A percentile compares a stretch with the other conserved stretches of the same genome.
phyloP scores from a whole-genome alignment of 2,113 vertebrate genomes.

The Enhydra lutris region DNA sequence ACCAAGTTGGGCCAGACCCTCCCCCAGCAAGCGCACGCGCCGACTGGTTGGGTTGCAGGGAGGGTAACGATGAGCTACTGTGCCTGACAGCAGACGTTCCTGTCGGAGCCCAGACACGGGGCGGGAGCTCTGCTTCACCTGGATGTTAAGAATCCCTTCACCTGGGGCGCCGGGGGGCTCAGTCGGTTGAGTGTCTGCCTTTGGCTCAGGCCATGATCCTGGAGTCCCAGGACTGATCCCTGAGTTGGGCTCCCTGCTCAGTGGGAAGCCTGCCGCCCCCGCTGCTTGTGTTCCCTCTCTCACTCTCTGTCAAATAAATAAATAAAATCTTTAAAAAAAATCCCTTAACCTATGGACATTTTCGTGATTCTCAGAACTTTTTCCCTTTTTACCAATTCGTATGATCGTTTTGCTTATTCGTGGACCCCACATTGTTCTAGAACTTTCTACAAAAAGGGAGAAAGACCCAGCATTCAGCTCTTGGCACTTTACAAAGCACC shows the following conservation, averaged over 20 bases:
- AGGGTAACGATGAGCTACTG: background rate
- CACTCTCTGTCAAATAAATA: too few relatives aligned
- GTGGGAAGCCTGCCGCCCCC: too few relatives aligned
- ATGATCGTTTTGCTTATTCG: background rate
- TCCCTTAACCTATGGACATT: background rate
- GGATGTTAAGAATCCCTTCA: background rate
- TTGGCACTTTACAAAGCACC: accelerated
- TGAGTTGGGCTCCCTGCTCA: too few relatives aligned
- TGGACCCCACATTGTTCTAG: background rate
- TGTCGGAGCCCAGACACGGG: too few relatives aligned
- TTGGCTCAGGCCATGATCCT: too few relatives aligned
- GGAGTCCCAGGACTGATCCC: too few relatives aligned
- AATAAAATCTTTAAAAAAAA: too few relatives aligned
- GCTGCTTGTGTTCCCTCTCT: too few relatives aligned
- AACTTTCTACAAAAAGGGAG: background rate
- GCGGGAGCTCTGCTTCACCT: background rate
- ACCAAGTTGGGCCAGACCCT: background rate
- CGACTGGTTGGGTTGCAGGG: background rate
- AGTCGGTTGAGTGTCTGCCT: too few relatives aligned
- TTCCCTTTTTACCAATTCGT: background rate
- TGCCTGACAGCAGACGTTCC: background rate
- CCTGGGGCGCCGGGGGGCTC: too few relatives aligned
- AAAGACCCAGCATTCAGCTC: accelerated
- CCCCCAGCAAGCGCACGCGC: background rate
- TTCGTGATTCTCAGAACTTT: background rate